Base-by-base conservation (phyloP, 1,140 invertebrate species). In the Neodiprion virginianus region DNA sequence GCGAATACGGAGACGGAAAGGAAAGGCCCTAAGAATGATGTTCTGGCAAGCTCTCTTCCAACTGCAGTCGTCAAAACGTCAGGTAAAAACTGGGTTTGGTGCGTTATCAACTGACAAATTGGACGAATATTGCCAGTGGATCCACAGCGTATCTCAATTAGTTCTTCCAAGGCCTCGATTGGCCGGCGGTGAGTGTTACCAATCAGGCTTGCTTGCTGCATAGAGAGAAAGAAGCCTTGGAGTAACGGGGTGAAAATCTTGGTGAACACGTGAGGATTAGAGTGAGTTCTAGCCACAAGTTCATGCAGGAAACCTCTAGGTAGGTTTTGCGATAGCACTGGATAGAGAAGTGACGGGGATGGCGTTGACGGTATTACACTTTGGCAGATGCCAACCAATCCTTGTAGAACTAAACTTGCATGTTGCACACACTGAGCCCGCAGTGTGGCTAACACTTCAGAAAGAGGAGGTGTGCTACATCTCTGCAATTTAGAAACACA, bases 21-120 rank as follows among this genome's bases (percentile, higher is more conserved):
- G 84, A 99, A 98, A 0, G 97, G 96, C 28, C 96, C 97, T 0
- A 99, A 90, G 79, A 93, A 97, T 48, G 96, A 95, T 5, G 94
- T 92, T 72, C 92, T 92, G 1, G 95, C 92, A 40, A 98, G 89
- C 85, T 98, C 97, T n/a, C 95, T 88, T 0, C 96, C 96, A 0
- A 89, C 89, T 1, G 92, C 93, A 40, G 91, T 91, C 0, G 95
- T 93, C 77, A 92, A 90, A 9, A 91, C 84, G n/a, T 92, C 91
- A 0, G 95, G 94, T 67, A 94, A 88, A 86, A 97, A 97, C 80
- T 96, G 94, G 1, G 88, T 83, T 83, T 96, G 92, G 72, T 91
- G 89, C 47, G 92, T 92, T 65, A 98, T 91, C 67, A 97, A 86
- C 79, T 92, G 91, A 81, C 95, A 96, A 68, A 97, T 91, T 0